Percentiles rank a stretch among this genome's conserved stretches.
These are phyloP conservation scores for Patiria miniata DNA, from an alignment of 35 echinoderm and acorn worm genomes.

Conservation along the genomic window DNA sequence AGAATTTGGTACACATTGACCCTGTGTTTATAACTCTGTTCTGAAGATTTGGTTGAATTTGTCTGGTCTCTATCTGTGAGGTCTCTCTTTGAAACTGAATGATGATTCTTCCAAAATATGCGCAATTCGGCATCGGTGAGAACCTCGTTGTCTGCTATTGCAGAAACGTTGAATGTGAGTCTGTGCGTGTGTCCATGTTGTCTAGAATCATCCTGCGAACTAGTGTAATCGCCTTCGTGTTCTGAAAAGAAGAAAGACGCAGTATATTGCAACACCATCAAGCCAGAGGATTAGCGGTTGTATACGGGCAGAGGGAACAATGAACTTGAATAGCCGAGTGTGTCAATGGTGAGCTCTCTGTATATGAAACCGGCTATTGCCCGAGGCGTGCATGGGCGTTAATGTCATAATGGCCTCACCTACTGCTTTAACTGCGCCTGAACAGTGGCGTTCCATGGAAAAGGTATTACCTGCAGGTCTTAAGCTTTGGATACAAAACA, in stretches of 20 bases:
- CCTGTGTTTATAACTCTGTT: slow-evolving; percentile 56
- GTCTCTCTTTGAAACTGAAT: slow-evolving; percentile 49
- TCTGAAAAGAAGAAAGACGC: slow-evolving; percentile 32
- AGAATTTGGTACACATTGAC: slow-evolving; percentile 97
- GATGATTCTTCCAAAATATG: slow-evolving; percentile 66
- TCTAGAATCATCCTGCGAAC: neutral
- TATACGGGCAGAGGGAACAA: neutral
- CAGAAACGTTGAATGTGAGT: slow-evolving; percentile 77
- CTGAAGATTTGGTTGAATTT: neutral
- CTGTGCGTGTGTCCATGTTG: slow-evolving; percentile 52
- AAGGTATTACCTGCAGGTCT: slow-evolving; percentile 14
- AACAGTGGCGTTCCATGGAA: slow-evolving; percentile 17
- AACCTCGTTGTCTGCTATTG: slow-evolving; percentile 73
- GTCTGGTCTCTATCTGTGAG: neutral
- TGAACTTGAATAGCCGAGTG: slow-evolving; percentile 21
- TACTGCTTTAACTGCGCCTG: neutral
- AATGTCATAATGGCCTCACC: slow-evolving; percentile 14
- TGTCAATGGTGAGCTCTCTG: neutral
- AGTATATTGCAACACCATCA: neutral
- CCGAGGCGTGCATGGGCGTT: neutral
- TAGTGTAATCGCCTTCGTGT: slow-evolving; percentile 46
- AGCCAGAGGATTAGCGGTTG: slow-evolving; percentile 6
- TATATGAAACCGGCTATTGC: neutral
- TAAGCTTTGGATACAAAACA: slow-evolving; percentile 21
- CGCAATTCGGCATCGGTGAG: slow-evolving; percentile 84